Percentiles rank a stretch among this genome's conserved stretches.
Conservation (phyloP, 1,140 invertebrate genomes). For the Meteorus sp. region DNA sequence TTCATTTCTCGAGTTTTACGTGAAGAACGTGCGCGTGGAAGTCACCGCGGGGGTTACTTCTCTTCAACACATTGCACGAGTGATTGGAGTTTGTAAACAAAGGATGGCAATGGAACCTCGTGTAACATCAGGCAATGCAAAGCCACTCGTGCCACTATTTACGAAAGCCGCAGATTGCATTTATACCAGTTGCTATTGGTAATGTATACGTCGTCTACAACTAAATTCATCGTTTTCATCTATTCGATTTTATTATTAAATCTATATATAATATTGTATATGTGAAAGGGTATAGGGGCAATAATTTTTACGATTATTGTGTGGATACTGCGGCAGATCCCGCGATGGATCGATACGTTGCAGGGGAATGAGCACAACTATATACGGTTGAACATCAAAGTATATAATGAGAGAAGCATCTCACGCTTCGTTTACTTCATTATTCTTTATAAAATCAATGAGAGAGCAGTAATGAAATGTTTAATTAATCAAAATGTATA, state of each 20-base stretch:
- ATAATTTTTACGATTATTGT: not conserved
- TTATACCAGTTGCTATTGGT: constrained; percentile 63
- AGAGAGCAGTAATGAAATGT: too few relatives aligned
- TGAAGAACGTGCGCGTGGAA: too few relatives aligned
- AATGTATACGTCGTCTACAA: constrained; percentile 31
- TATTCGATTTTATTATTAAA: not conserved
- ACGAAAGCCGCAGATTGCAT: constrained; percentile 56
- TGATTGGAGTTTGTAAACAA: constrained; percentile 35
- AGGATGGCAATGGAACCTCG: constrained; percentile 47
- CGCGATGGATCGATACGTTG: constrained; percentile 44
- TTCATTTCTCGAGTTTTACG: not conserved
- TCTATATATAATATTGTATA: not conserved
- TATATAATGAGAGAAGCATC: too few relatives aligned
- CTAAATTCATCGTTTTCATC: not conserved
- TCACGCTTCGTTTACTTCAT: too few relatives aligned
- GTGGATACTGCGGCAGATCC: constrained; percentile 45
- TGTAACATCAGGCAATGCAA: constrained; percentile 49
- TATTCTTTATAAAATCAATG: not conserved
- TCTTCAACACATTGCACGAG: not conserved
- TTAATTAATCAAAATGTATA: too few relatives aligned
- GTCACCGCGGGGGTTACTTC: too few relatives aligned
- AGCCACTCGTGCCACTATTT: constrained; percentile 56
- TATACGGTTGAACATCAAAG: constrained; percentile 23
- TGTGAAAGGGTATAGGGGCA: not conserved
- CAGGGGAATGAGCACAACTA: constrained; percentile 24